phyloP scores from a whole-genome alignment of 2,888 invertebrate genomes.

The Orthosia gothica region DNA sequence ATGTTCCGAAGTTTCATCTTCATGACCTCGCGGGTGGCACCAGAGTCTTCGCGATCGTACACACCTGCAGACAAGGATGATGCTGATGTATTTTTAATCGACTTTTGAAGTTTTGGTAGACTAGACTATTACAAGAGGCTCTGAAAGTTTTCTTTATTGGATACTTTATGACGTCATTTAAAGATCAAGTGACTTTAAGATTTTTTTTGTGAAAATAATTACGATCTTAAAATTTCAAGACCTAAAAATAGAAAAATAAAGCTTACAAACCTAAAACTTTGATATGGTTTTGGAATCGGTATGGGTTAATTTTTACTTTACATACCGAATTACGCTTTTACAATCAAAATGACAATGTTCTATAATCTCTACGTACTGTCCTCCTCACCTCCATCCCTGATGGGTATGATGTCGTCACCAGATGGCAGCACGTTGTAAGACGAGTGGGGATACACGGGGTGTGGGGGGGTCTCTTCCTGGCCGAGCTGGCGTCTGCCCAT shows the following conservation, averaged over 20 bases:
- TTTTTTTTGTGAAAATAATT: no score
- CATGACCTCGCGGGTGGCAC: conserved; percentile 80
- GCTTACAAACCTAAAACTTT: no score
- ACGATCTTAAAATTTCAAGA: no score
- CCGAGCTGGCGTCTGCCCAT: conserved; percentile 81
- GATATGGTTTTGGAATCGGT: no score
- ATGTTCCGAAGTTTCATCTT: conserved; percentile 87
- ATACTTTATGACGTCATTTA: no score
- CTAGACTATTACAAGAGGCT: no score
- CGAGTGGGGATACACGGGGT: conserved; percentile 85
- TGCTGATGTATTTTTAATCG: neutral
- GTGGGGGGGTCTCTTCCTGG: conserved; percentile 87
- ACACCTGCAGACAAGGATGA: conserved; percentile 74
- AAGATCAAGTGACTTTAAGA: no score
- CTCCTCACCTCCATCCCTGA: conserved; percentile 86
- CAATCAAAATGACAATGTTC: neutral
- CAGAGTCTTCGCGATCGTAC: conserved; percentile 81
- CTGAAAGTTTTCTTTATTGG: no score
- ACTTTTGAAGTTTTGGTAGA: neutral
- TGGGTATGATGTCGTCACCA: conserved; percentile 88
- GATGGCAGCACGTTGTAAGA: conserved; percentile 80
- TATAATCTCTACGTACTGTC: conserved; percentile 53
- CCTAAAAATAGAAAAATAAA: no score
- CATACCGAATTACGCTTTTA: no score
- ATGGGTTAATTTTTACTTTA: no score